Percentiles rank a stretch among this genome's conserved stretches.
Evolutionary conservation across 2,888 invertebrate species (phyloP).

Genomic region (Diarsia mendica): DNA sequence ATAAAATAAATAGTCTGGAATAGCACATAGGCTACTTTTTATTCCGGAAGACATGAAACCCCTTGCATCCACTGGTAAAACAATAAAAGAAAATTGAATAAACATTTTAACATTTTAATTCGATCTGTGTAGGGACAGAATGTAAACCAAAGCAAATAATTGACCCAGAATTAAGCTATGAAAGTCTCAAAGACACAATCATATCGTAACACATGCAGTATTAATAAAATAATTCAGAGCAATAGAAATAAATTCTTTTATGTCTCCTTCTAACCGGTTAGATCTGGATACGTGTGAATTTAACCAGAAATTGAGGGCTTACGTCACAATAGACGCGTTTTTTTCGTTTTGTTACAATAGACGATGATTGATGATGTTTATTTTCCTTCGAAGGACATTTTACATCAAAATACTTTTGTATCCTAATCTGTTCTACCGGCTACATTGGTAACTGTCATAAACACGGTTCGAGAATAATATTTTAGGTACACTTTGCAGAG

Average conservation of each 20-base stretch:
- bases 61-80: too few relatives aligned
- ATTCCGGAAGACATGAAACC: neutral
- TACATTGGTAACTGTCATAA: neutral
- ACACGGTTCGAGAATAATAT: neutral
- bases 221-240: neutral
- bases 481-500: neutral
- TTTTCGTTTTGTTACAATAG: conserved; percentile 30
- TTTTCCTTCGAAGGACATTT: conserved; percentile 23
- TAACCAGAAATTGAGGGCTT: conserved; percentile 14
- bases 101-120: neutral
- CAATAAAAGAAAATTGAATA: neutral
- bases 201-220: neutral
- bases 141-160: neutral
- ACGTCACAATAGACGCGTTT: conserved; percentile 18
- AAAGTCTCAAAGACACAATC: neutral
- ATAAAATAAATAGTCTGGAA: neutral
- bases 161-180: neutral
- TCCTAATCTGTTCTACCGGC: conserved; percentile 8
- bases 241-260: neutral
- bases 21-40: neutral
- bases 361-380: conserved; percentile 33
- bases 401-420: neutral
- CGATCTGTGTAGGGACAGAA: neutral
- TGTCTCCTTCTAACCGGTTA: conserved; percentile 20
- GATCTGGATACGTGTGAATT: conserved; percentile 15